Evolutionary conservation across 2,888 invertebrate genomes (phyloP).

Genomic region (Melanostoma scalare): DNA sequence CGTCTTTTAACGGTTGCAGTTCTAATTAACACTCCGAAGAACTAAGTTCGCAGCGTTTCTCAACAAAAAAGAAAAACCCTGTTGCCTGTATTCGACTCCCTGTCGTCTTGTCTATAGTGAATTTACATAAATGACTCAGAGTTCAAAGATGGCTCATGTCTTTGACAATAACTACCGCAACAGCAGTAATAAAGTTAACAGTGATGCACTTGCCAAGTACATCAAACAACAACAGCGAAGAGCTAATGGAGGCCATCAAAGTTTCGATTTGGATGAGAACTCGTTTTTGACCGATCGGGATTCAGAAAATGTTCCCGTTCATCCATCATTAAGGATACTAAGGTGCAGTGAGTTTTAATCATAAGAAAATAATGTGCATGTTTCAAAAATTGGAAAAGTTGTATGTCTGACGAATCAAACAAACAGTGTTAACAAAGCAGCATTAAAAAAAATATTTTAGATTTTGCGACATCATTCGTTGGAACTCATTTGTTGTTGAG

Average conservation of each 20-base stretch:
- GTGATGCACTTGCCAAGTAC: slow-evolving; percentile 29
- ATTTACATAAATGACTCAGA: slow-evolving; percentile 41
- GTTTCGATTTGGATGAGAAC: slow-evolving; percentile 36
- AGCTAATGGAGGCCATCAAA: slow-evolving; percentile 39
- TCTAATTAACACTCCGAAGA: background rate
- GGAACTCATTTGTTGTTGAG: too few species aligned
- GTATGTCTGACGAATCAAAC: too few species aligned
- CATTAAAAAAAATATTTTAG: too few species aligned
- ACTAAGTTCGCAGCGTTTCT: background rate
- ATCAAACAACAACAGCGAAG: slow-evolving; percentile 17
- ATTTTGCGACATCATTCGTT: too few species aligned
- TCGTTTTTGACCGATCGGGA: slow-evolving; percentile 39
- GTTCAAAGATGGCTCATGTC: too few species aligned
- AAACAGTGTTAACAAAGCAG: too few species aligned
- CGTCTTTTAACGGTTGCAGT: slow-evolving; percentile 9
- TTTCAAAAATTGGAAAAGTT: background rate
- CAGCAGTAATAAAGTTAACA: slow-evolving; percentile 34
- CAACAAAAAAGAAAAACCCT: too few species aligned
- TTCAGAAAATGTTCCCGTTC: slow-evolving; percentile 26
- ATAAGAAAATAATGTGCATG: background rate
- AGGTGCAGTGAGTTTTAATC: slow-evolving; percentile 18
- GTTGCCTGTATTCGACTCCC: too few species aligned
- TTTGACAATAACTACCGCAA: slow-evolving; percentile 20
- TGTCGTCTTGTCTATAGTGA: background rate
- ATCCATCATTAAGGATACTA: slow-evolving; percentile 52